Evolutionary conservation across 2,797 vertebrate species (phyloP).

Genomic region (Anguilla pacifica): DNA sequence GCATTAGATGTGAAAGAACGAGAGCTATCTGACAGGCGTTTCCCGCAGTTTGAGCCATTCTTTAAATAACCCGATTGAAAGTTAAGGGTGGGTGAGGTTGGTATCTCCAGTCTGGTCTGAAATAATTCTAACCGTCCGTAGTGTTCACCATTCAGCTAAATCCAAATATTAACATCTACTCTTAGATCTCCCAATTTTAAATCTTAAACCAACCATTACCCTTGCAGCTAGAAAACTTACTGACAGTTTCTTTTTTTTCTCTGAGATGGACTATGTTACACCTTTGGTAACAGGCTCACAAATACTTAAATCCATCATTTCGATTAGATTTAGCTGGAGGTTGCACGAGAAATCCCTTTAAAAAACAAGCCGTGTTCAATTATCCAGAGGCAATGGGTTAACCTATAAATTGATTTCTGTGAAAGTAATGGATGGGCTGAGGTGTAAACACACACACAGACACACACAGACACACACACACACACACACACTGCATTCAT

Average conservation of each 20-base stretch:
- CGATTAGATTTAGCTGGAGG: background rate
- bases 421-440: slow-evolving; percentile 1
- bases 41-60: slow-evolving; percentile 10
- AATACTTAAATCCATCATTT: background rate
- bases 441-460: background rate
- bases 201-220: slow-evolving; percentile 76
- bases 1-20: background rate
- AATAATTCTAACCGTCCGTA: slow-evolving; percentile 78
- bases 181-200: slow-evolving; percentile 67
- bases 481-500: slow-evolving; percentile 39
- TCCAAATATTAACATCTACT: slow-evolving; percentile 80
- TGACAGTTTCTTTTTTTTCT: background rate
- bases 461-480: background rate
- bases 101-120: slow-evolving; percentile 70
- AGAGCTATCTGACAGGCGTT: background rate
- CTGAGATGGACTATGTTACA: background rate
- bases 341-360: background rate
- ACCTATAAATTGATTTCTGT: background rate
- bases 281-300: background rate
- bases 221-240: slow-evolving; percentile 55
- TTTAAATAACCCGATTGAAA: slow-evolving; percentile 47
- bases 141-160: slow-evolving; percentile 72
- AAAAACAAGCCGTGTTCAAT: background rate
- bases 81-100: slow-evolving; percentile 36
- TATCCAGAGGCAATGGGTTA: background rate